Evolutionary conservation across 2,888 invertebrate species (phyloP).

Genomic region (Balanococcus diminutus): DNA sequence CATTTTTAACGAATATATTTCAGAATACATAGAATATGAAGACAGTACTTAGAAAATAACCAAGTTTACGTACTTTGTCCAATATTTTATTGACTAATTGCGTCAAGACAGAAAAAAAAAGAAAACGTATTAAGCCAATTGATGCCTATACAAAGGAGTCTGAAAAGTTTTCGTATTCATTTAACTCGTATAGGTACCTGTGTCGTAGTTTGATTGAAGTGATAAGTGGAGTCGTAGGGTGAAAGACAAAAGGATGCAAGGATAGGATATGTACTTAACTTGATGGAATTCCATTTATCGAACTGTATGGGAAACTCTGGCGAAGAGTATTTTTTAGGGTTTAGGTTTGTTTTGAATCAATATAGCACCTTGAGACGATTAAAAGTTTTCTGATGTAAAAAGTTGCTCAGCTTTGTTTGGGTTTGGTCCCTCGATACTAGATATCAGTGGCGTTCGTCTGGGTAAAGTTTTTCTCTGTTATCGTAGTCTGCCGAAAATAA

Average conservation of each 20-base stretch:
- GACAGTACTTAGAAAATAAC: neutral
- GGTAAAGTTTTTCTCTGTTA: neutral
- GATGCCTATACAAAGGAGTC: neutral
- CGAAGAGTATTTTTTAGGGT: neutral
- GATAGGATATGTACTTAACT: neutral
- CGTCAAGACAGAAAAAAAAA: neutral
- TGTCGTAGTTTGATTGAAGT: neutral
- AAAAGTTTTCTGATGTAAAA: neutral
- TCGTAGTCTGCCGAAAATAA: conserved; percentile 16
- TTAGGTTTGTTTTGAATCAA: neutral
- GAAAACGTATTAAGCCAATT: neutral
- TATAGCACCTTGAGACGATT: conserved; percentile 11
- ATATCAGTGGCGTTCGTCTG: neutral
- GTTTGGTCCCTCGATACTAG: neutral
- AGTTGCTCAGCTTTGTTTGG: neutral
- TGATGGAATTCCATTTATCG: neutral
- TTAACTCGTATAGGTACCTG: neutral
- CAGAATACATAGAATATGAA: neutral
- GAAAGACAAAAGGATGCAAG: neutral
- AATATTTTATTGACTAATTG: neutral
- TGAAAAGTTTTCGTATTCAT: neutral
- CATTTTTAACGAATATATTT: too few relatives aligned
- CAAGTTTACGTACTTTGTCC: neutral
- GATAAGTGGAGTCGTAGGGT: neutral
- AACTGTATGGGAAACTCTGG: neutral